Percentiles rank a stretch among this genome's conserved stretches.
phyloP scores from a whole-genome alignment of 2,797 vertebrate genomes.

The Propithecus deckenii region DNA sequence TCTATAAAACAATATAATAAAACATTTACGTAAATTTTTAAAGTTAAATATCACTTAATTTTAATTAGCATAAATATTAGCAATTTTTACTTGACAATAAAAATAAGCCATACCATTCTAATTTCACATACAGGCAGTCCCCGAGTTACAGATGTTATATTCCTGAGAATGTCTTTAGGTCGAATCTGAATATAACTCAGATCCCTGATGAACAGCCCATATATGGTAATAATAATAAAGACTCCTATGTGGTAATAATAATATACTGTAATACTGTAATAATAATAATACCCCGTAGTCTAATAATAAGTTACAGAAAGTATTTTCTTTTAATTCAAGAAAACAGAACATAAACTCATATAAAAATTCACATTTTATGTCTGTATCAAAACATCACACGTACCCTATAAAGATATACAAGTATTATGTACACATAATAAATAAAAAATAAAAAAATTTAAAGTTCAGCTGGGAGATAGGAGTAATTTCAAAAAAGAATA shows the following conservation, averaged over 20 bases:
- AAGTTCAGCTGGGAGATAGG: not conserved
- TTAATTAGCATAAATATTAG: not conserved
- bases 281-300: not conserved
- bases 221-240: not conserved
- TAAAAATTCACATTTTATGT: not conserved
- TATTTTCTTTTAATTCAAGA: not conserved
- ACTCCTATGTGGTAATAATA: not conserved
- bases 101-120: not conserved
- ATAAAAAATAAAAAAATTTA: not conserved
- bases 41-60: not conserved
- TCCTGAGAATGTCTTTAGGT: not conserved
- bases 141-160: not conserved
- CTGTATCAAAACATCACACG: not conserved
- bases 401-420: not conserved
- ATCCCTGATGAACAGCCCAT: not conserved
- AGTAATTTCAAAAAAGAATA: not conserved
- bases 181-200: not conserved
- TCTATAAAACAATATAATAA: constrained; percentile 85
- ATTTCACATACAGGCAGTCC: not conserved
- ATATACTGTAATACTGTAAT: not conserved
- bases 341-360: not conserved
- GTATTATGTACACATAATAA: not conserved
- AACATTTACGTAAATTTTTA: not conserved
- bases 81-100: not conserved
- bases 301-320: not conserved